Evolutionary conservation across 2,113 vertebrate species (phyloP), one percentile per base, ranked within the genome.

Genomic region (Odobenus rosmarus): DNA sequence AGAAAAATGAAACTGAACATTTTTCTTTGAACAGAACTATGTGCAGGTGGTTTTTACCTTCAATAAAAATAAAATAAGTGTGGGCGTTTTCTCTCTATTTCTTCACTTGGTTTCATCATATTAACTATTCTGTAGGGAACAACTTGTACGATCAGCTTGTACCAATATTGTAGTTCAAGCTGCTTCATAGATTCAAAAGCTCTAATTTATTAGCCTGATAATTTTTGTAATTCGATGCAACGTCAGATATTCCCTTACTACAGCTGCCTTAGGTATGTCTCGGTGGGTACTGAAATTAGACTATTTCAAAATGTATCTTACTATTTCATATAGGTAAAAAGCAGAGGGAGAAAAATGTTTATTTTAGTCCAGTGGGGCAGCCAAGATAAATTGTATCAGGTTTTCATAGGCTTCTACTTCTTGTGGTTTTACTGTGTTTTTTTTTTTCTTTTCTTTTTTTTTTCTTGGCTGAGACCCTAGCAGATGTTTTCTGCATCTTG

Each of bases 61-160:
- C 96, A 71, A 90, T 96, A 90, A 96, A 96, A 98, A 97, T 97
- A 98, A 97, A 97, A 69, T 49, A 71, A 97, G 88, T 97, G 98
- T 98, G 83, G 97, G 8, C 0, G 16, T 83, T 97, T 95, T 92
- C n/a, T n/a, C n/a, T n/a, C 67, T 94, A 1, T 96, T 93, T 97
- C 92, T 95, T 96, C 42, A 39, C 64, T 95, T 74, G 57, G 72
- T 85, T 97, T 98, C 92, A 98, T 97, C 81, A 76, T 82, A 93
- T 98, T 97, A 97, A 96, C 74, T 96, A 33, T 97, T 97, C 96
- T 97, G 88, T 93, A 83, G 85, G 92, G 97, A 97, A 95, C 72
- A 93, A 81, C 94, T 95, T 97, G 87, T 97, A 97, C 97, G 74
- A 97, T 96, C 93, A 95, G 81, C 74, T 94, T 98, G 97, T 97